Percentiles rank a stretch among this genome's conserved stretches.
Evolutionary conservation across 1,140 invertebrate genomes (phyloP).

Genomic region (Adoxophyes honmai): DNA sequence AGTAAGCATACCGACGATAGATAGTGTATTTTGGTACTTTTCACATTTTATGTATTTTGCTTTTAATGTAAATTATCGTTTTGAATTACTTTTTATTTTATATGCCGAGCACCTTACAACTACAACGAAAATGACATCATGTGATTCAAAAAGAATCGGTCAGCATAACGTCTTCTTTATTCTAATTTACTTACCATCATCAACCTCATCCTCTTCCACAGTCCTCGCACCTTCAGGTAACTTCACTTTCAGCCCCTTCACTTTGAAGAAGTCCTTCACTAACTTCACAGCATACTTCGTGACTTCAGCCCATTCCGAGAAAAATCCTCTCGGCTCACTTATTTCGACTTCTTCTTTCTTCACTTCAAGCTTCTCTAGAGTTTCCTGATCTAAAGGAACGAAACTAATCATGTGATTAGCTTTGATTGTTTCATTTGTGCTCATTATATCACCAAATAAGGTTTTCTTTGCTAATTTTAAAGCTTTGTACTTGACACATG

Average conservation of each 20-base stretch:
- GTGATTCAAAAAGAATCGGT: too few relatives aligned
- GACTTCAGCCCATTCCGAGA: slow-evolving; percentile 65
- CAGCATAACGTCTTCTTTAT: too few relatives aligned
- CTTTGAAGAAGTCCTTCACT: slow-evolving; percentile 58
- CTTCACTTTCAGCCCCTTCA: slow-evolving; percentile 56
- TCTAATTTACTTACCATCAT: slow-evolving; percentile 49
- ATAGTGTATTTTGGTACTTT: too few relatives aligned
- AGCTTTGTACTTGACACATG: slow-evolving; percentile 66
- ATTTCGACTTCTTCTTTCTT: slow-evolving; percentile 39
- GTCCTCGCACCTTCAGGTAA: slow-evolving; percentile 60
- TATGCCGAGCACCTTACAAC: too few relatives aligned
- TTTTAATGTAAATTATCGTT: too few relatives aligned
- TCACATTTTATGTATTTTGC: too few relatives aligned
- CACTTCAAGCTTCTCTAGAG: slow-evolving; percentile 34
- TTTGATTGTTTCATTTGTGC: slow-evolving; percentile 53
- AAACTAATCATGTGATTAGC: slow-evolving; percentile 58
- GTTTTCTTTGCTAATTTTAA: slow-evolving; percentile 62
- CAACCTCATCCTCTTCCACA: slow-evolving; percentile 51
- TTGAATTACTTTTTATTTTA: too few relatives aligned
- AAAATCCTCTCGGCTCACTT: slow-evolving; percentile 45
- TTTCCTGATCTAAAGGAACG: slow-evolving; percentile 54
- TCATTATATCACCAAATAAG: slow-evolving; percentile 51
- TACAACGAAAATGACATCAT: too few relatives aligned
- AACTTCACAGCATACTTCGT: slow-evolving; percentile 62
- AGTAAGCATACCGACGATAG: too few relatives aligned